These are phyloP conservation scores for Cyphomyrus plagiostoma DNA, from an alignment of 2,113 vertebrate species.

Conservation along the genomic window DNA sequence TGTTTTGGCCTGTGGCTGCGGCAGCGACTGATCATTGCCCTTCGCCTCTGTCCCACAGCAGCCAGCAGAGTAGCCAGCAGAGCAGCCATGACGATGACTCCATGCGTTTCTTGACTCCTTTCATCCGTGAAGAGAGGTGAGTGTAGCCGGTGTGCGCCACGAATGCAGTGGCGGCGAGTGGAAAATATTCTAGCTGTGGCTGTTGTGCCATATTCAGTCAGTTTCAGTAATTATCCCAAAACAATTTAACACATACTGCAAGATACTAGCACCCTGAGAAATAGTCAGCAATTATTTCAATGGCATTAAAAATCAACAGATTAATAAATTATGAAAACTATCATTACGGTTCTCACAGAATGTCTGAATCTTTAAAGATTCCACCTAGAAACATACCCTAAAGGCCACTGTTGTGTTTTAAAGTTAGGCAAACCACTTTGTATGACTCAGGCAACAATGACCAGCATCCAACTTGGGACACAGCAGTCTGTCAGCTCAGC, in stretches of 20 bases:
- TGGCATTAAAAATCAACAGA: background rate
- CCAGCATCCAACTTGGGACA: background rate
- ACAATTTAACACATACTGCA: background rate
- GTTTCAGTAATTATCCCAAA: background rate
- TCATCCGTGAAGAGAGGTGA: slow-evolving; percentile 68
- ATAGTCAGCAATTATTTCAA: background rate
- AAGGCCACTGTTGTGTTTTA: background rate
- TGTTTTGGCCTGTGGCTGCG: background rate
- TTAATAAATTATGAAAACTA: background rate
- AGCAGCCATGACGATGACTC: slow-evolving; percentile 85
- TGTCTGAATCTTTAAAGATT: background rate
- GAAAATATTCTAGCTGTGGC: background rate
- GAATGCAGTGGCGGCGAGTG: background rate
- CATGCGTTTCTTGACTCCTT: slow-evolving; percentile 77
- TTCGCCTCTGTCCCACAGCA: slow-evolving; percentile 54
- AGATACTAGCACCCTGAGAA: background rate
- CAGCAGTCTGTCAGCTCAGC: background rate
- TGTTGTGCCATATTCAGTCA: background rate
- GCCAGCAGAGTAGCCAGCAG: slow-evolving; percentile 82
- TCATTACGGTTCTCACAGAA: background rate
- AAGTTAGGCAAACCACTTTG: background rate
- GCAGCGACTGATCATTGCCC: slow-evolving; percentile 12
- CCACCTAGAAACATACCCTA: background rate
- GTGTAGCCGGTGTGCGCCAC: slow-evolving; percentile 11
- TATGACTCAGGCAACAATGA: background rate